Base-by-base conservation (phyloP, 2,113 vertebrate species). In the Romanogobio albipinnatus region DNA sequence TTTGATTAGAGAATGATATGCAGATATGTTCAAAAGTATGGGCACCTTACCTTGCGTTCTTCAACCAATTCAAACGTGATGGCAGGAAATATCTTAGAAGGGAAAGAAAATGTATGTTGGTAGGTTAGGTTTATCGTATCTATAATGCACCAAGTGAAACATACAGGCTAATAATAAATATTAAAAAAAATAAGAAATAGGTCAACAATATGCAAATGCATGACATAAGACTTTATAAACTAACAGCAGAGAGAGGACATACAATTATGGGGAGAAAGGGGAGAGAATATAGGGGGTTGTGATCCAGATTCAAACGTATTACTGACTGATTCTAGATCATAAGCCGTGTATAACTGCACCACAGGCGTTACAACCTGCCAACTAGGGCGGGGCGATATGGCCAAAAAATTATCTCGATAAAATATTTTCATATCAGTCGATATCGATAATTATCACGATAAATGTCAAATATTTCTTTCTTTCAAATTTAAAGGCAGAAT, bases 21-120 rank as follows among this genome's bases (percentile, higher is more conserved):
- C 9, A 33, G 2, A 56, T n/a, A 74, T 74, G 7, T 77, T 17
- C 1, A 9, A 47, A 10, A 75, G 62, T 33, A 49, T 49, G 29
- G 3, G 10, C 8, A 56, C 90, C 95, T 33, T 94, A 97, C 98
- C 95, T 96, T 97, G 86, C 90, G 96, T 89, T 97, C 96, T 88
- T 96, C 96, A 88, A 94, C 87, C 86, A 95, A 90, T 90, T 97
- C 96, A 94, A 99, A 99, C 45, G 96, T 97, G 88, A 97, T 94
- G 3, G 96, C 94, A 83, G 95, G 91, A 93, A 98, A 99, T 0
- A 99, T 93, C 98, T 99, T 92, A 8, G 66, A 45, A 26, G 9
- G 62, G 10, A n/a, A 10, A 33, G 7, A 56, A 56, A 56, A 56
- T 7, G 45, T 4, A 70, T 43, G 15, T 5, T 39, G 29, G 33